Evolutionary conservation across 1,140 invertebrate genomes (phyloP).

Genomic region (Anastatus disparis): DNA sequence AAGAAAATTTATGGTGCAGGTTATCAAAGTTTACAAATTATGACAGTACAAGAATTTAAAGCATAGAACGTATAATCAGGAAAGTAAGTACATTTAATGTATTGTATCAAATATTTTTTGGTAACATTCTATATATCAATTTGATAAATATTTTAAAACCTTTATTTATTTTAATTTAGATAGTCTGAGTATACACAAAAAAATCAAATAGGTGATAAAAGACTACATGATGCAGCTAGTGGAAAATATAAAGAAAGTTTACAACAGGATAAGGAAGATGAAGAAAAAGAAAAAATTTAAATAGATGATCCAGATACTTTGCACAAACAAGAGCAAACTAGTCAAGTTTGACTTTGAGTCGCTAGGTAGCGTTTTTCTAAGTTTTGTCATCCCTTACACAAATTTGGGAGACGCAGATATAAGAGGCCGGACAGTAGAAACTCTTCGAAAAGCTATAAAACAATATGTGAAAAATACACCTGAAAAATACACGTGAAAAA

Average conservation of each 20-base stretch:
- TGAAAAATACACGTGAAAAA: too few species aligned
- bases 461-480: too few species aligned
- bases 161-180: conserved; percentile 45
- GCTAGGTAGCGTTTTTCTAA: too few species aligned
- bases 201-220: conserved; percentile 46
- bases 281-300: conserved; percentile 72
- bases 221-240: conserved; percentile 51
- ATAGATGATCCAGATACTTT: conserved; percentile 82
- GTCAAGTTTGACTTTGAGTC: too few species aligned
- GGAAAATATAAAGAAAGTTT: conserved; percentile 14
- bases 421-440: too few species aligned
- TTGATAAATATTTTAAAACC: too few species aligned
- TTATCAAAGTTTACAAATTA: conserved; percentile 91
- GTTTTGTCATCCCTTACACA: too few species aligned
- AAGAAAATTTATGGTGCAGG: conserved; percentile 94
- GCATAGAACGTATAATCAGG: conserved; percentile 86
- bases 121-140: too few species aligned
- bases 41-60: conserved; percentile 96
- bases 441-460: too few species aligned
- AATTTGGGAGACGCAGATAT: too few species aligned
- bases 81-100: conserved; percentile 68
- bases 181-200: conserved; percentile 56
- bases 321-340: conserved; percentile 74
- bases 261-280: conserved; percentile 54
- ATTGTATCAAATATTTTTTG: not conserved